Conservation (phyloP, 2,888 invertebrate genomes). For the Rhagonycha lutea region DNA sequence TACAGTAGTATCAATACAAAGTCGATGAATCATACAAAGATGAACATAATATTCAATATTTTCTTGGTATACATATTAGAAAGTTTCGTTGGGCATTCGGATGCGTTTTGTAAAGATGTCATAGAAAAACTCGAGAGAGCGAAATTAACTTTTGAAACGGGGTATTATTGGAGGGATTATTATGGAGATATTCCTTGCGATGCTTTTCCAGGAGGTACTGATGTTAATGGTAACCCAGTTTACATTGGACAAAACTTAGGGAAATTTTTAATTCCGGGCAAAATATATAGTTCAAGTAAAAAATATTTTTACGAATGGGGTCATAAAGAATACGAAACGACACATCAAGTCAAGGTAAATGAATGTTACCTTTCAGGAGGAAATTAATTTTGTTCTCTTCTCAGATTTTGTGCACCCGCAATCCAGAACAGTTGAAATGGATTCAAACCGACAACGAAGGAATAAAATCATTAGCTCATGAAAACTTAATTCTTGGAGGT, state of each 20-base stretch:
- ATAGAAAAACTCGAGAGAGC: too few species aligned
- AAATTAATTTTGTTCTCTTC: not conserved
- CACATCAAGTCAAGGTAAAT: not conserved
- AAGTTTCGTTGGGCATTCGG: too few species aligned
- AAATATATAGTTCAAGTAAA: too few species aligned
- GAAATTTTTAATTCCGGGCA: not conserved
- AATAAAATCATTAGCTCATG: constrained; percentile 1
- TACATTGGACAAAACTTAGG: not conserved
- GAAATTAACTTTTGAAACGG: not conserved
- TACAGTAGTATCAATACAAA: too few species aligned
- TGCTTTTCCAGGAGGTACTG: not conserved
- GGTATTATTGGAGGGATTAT: constrained; percentile 21
- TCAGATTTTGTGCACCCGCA: constrained; percentile 17
- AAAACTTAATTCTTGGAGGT: constrained; percentile 11
- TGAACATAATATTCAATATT: too few species aligned
- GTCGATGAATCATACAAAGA: too few species aligned
- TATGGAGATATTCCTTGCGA: constrained; percentile 5
- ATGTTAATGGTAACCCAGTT: not conserved
- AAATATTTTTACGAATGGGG: constrained; percentile 3
- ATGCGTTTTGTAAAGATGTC: too few species aligned
- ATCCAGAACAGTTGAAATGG: constrained; percentile 23
- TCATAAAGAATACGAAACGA: not conserved
- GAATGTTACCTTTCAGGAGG: too few species aligned
- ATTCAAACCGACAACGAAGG: constrained; percentile 5
- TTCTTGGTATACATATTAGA: too few species aligned